Evolutionary conservation across 1,140 invertebrate species (phyloP).

Genomic region (Zaprionus vittiger): DNA sequence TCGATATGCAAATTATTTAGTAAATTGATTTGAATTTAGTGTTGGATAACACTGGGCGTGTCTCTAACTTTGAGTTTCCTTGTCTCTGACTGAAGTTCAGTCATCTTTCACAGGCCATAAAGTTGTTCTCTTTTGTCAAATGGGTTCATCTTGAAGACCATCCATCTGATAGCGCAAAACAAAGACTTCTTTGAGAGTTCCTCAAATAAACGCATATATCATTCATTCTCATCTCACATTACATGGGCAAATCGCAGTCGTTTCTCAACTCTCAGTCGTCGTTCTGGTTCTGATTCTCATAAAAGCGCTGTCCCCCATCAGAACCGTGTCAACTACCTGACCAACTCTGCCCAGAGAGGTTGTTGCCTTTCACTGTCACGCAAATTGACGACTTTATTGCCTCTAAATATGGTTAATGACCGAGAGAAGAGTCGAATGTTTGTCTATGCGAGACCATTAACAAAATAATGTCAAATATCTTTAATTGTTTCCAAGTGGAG

Average conservation of each 20-base stretch:
- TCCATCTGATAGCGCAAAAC: slow-evolving; percentile 26
- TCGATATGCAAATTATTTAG: slow-evolving; percentile 22
- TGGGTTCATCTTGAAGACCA: slow-evolving; percentile 42
- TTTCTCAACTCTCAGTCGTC: neutral
- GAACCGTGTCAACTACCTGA: slow-evolving; percentile 67
- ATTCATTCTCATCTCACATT: slow-evolving; percentile 26
- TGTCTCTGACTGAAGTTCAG: neutral
- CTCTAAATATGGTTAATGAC: slow-evolving; percentile 79
- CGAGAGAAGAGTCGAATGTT: slow-evolving; percentile 31
- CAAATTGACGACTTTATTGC: slow-evolving; percentile 77
- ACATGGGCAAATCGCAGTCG: neutral
- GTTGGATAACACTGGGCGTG: slow-evolving; percentile 14
- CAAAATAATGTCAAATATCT: slow-evolving; percentile 75
- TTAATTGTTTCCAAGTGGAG: slow-evolving; percentile 73
- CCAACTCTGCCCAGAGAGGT: slow-evolving; percentile 8
- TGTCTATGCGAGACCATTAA: slow-evolving; percentile 43
- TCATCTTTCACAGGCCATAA: slow-evolving; percentile 33
- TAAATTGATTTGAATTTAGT: slow-evolving; percentile 25
- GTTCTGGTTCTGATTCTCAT: slow-evolving; percentile 36
- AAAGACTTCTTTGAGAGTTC: slow-evolving; percentile 1
- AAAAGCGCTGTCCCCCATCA: slow-evolving; percentile 22
- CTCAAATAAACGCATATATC: slow-evolving; percentile 30
- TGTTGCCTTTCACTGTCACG: slow-evolving; percentile 45
- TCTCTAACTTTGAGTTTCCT: neutral
- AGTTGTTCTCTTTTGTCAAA: slow-evolving; percentile 3